Evolutionary conservation across 2,888 invertebrate genomes (phyloP).

Genomic region (Macrosoma leucophasiata): DNA sequence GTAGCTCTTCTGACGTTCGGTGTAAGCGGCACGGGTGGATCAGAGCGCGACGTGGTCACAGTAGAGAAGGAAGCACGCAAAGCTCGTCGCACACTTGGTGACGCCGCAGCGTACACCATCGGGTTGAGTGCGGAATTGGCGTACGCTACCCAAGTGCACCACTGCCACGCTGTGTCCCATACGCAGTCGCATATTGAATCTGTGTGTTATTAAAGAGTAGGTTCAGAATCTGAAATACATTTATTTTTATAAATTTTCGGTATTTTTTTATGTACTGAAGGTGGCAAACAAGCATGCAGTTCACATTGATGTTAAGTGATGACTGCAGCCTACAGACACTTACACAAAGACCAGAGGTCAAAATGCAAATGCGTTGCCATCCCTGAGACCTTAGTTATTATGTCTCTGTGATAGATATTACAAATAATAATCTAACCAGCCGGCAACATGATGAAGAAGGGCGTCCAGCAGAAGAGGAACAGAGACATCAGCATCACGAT

Average conservation of each 20-base stretch:
- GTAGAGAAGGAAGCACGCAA: conserved; percentile 40
- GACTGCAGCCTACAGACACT: too few species aligned
- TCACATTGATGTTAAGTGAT: too few species aligned
- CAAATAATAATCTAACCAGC: conserved; percentile 57
- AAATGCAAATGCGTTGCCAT: too few species aligned
- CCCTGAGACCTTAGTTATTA: too few species aligned
- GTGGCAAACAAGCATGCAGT: too few species aligned
- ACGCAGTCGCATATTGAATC: conserved; percentile 71
- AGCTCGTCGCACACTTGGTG: conserved; percentile 52
- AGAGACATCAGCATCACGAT: conserved; percentile 79
- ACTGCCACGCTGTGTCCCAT: conserved; percentile 70
- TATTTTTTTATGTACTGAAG: too few species aligned
- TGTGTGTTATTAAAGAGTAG: conserved; percentile 27
- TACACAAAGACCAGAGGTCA: too few species aligned
- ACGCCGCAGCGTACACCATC: conserved; percentile 78
- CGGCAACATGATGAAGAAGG: conserved; percentile 80
- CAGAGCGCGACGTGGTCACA: conserved; percentile 30
- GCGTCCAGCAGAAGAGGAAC: conserved; percentile 81
- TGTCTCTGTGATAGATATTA: neutral
- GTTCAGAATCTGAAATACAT: too few species aligned
- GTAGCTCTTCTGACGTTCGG: conserved; percentile 28
- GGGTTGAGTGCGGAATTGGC: conserved; percentile 81
- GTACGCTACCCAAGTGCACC: conserved; percentile 82
- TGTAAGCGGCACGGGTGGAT: conserved; percentile 35
- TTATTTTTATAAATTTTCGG: too few species aligned